Evolutionary conservation across 2,797 vertebrate genomes (phyloP).

Genomic region (Gambelia wislizenii): DNA sequence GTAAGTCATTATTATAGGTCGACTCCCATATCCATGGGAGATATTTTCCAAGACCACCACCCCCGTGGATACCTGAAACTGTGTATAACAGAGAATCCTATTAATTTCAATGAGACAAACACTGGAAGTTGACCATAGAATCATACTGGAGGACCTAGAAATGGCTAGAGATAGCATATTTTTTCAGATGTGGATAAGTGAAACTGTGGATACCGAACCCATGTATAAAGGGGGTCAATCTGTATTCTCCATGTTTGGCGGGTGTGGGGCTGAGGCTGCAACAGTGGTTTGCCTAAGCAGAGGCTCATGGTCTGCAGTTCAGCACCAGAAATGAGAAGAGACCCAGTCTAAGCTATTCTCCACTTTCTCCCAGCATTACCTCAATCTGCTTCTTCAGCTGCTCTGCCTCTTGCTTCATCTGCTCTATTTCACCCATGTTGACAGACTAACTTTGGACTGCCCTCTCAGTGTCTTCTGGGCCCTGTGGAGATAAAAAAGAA

Average conservation of each 20-base stretch:
- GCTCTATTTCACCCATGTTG: slow-evolving; percentile 95
- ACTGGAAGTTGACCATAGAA: no score
- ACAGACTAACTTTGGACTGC: slow-evolving; percentile 58
- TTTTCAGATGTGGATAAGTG: no score
- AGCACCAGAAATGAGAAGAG: not conserved
- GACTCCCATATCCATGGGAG: no score
- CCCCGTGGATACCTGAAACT: no score
- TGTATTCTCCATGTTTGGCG: no score
- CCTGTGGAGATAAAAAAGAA: slow-evolving; percentile 49
- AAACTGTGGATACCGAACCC: no score
- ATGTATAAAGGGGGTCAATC: no score
- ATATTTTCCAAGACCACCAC: no score
- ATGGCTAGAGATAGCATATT: no score
- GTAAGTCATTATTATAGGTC: not conserved
- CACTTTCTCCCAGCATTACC: slow-evolving; percentile 78
- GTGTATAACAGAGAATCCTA: no score
- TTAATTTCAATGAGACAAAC: no score
- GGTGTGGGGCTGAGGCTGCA: not conserved
- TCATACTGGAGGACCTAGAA: no score
- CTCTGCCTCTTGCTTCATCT: slow-evolving; percentile 94
- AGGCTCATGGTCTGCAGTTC: not conserved
- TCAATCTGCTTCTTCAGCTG: slow-evolving; percentile 96
- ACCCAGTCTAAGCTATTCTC: not conserved
- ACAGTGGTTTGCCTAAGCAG: not conserved
- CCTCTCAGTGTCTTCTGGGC: slow-evolving; percentile 42